Conservation (phyloP, 53 echinoderm and acorn worm species). For the Hippasteria phrygiana region DNA sequence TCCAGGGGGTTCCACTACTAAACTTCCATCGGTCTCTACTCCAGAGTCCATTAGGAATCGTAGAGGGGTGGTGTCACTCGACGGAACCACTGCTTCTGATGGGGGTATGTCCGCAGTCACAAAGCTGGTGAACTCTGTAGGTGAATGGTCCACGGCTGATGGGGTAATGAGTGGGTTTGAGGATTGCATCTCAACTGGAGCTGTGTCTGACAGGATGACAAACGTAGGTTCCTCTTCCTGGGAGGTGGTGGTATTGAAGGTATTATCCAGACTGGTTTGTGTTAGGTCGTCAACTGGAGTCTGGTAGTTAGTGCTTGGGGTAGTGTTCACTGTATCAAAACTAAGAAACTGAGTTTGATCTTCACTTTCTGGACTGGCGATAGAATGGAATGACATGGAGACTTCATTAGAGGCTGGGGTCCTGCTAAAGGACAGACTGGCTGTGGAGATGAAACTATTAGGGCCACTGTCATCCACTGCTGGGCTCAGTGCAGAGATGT, state of each 20-base stretch:
- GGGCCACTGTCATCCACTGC: neutral
- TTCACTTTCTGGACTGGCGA: neutral
- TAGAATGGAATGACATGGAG: constrained; percentile 35
- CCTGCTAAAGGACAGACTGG: constrained; percentile 27
- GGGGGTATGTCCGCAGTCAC: constrained; percentile 23
- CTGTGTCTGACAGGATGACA: constrained; percentile 4
- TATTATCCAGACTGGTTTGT: neutral
- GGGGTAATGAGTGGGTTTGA: neutral
- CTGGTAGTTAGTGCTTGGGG: constrained; percentile 29
- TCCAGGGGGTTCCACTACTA: constrained; percentile 57
- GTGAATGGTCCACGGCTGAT: constrained; percentile 15
- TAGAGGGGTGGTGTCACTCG: constrained; percentile 21
- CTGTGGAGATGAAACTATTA: constrained; percentile 29
- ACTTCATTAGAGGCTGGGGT: constrained; percentile 1
- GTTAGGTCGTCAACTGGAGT: neutral
- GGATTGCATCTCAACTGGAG: neutral
- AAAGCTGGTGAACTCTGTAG: constrained; percentile 35
- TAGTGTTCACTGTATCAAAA: constrained; percentile 14
- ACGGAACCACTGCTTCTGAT: neutral
- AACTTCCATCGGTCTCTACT: constrained; percentile 37
- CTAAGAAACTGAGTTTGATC: constrained; percentile 28
- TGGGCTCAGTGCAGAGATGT: constrained; percentile 6
- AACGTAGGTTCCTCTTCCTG: constrained; percentile 35
- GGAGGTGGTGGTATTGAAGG: constrained; percentile 9
- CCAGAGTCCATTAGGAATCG: constrained; percentile 2